These are phyloP conservation scores for Oxycera nigricornis DNA, from an alignment of 2,888 invertebrate species.

Conservation along the genomic window DNA sequence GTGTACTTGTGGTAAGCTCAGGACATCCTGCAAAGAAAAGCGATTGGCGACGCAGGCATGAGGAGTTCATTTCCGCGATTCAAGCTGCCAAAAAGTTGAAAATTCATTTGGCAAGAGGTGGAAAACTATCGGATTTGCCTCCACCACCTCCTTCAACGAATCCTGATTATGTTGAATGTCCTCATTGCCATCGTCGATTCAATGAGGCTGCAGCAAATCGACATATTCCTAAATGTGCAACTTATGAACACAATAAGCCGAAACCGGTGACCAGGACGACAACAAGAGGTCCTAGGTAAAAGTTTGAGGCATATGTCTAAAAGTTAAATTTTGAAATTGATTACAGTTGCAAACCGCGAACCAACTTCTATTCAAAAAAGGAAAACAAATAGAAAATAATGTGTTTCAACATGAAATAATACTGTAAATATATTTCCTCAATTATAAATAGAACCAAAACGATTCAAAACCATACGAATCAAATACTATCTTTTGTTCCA, in stretches of 20 bases:
- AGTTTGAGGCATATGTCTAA: no score
- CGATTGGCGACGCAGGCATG: slow-evolving; percentile 92
- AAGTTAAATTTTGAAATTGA: no score
- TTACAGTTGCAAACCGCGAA: no score
- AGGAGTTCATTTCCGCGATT: slow-evolving; percentile 90
- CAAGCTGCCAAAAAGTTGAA: slow-evolving; percentile 88
- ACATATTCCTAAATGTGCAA: slow-evolving; percentile 92
- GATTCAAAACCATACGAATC: no score
- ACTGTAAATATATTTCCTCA: neutral
- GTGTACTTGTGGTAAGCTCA: neutral
- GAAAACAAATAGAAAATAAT: neutral
- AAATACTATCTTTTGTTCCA: no score
- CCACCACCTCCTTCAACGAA: slow-evolving; percentile 90
- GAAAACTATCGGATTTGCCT: slow-evolving; percentile 84
- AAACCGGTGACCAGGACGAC: slow-evolving; percentile 56
- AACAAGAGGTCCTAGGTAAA: neutral
- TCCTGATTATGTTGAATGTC: slow-evolving; percentile 89
- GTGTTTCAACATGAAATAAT: neutral
- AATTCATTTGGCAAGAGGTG: slow-evolving; percentile 80
- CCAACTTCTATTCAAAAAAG: no score
- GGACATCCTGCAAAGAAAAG: slow-evolving; percentile 62
- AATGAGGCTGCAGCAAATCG: slow-evolving; percentile 84
- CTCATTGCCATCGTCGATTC: slow-evolving; percentile 86
- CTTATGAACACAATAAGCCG: slow-evolving; percentile 81
- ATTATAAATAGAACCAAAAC: neutral